phyloP scores from a whole-genome alignment of 2,888 invertebrate species.

The Liodrosophila aerea region DNA sequence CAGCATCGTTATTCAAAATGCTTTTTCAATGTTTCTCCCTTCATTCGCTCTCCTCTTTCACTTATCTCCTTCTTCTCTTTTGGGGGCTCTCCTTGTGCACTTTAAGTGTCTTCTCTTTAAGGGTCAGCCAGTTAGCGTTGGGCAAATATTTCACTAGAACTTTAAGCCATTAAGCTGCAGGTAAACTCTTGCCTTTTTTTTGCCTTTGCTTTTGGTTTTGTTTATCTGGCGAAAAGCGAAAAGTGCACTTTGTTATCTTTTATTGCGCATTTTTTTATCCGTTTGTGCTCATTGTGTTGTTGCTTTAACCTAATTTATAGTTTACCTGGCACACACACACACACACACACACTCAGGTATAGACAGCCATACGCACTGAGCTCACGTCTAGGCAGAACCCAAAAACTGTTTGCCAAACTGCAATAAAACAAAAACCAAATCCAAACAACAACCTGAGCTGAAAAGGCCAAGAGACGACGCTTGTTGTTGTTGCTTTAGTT shows the following conservation, averaged over 20 bases:
- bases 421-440: slow-evolving; percentile 70
- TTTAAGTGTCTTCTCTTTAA: slow-evolving; percentile 24
- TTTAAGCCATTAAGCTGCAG: slow-evolving; percentile 68
- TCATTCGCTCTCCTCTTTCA: slow-evolving; percentile 5
- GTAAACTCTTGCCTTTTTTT: not conserved
- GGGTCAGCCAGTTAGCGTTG: slow-evolving; percentile 57
- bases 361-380: slow-evolving; percentile 31
- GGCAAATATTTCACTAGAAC: slow-evolving; percentile 70
- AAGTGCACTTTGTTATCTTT: slow-evolving; percentile 79
- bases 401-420: slow-evolving; percentile 58
- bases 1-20: slow-evolving; percentile 34
- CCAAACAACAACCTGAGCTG: slow-evolving; percentile 39
- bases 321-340: slow-evolving; percentile 53
- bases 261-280: slow-evolving; percentile 71
- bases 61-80: too few relatives aligned
- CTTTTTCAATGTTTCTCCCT: slow-evolving; percentile 45
- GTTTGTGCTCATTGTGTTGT: slow-evolving; percentile 53
- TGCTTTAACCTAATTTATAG: slow-evolving; percentile 77
- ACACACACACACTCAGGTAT: too few relatives aligned
- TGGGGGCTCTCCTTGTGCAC: too few relatives aligned
- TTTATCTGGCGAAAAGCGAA: slow-evolving; percentile 66
- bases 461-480: slow-evolving; percentile 6
- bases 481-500: too few relatives aligned
- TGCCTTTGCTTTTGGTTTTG: slow-evolving; percentile 12
- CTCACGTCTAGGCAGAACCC: slow-evolving; percentile 54